A percentile compares a stretch with the other conserved stretches of the same genome.
These are phyloP conservation scores for Platyscapa corneri DNA, from an alignment of 1,140 invertebrate genomes.

Conservation along the genomic window DNA sequence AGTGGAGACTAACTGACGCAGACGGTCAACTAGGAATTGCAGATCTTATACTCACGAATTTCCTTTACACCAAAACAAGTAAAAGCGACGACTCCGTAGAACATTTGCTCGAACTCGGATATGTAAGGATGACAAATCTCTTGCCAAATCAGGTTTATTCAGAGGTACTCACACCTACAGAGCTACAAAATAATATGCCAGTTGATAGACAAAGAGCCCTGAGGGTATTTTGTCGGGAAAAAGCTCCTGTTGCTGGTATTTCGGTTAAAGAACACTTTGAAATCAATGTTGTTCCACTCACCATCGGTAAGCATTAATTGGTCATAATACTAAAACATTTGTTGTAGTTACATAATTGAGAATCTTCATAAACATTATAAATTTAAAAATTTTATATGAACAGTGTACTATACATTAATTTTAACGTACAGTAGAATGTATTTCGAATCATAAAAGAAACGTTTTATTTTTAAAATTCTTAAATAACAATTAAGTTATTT, in stretches of 20 bases:
- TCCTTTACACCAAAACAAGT: slow-evolving; percentile 97
- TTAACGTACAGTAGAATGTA: too few species aligned
- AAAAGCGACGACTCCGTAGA: slow-evolving; percentile 98
- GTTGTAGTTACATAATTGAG: neutral
- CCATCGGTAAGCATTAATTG: slow-evolving; percentile 80
- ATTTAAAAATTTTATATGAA: too few species aligned
- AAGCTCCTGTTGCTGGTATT: slow-evolving; percentile 96
- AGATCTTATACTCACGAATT: slow-evolving; percentile 96
- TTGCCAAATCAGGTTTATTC: slow-evolving; percentile 96
- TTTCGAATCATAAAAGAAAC: too few species aligned
- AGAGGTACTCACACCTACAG: slow-evolving; percentile 91
- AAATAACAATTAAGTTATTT: too few species aligned
- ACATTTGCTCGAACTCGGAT: slow-evolving; percentile 97
- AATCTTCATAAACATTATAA: neutral
- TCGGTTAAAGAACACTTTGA: slow-evolving; percentile 99
- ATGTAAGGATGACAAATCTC: slow-evolving; percentile 95
- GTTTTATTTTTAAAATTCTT: too few species aligned
- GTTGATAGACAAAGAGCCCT: slow-evolving; percentile 87
- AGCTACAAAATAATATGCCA: slow-evolving; percentile 91
- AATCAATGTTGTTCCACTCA: slow-evolving; percentile 94
- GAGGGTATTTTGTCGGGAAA: slow-evolving; percentile 91
- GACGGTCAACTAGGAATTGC: slow-evolving; percentile 98
- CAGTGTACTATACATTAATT: too few species aligned
- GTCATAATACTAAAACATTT: neutral
- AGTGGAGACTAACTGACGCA: slow-evolving; percentile 97